Percentiles rank a stretch among this genome's conserved stretches.
Conservation (phyloP, 2,888 invertebrate species). For the Lithophane semibrunnea region DNA sequence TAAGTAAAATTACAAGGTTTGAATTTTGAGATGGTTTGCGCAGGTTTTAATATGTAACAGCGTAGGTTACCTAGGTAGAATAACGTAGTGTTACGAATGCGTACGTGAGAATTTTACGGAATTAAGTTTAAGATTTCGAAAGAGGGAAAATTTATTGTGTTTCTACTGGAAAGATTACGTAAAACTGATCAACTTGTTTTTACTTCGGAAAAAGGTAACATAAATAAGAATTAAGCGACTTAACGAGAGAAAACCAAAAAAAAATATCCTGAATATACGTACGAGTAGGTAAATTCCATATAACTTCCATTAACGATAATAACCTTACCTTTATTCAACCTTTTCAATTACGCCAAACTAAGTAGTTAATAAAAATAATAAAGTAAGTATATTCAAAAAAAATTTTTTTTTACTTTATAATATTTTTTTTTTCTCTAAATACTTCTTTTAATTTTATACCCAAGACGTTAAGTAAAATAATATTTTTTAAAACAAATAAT, state of each 20-base stretch:
- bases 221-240: no score
- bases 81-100: slow-evolving; percentile 22
- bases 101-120: slow-evolving; percentile 17
- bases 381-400: no score
- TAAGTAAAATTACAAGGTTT: slow-evolving; percentile 57
- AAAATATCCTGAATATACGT: neutral
- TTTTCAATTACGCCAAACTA: no score
- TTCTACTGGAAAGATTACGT: neutral
- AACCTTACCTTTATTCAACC: no score
- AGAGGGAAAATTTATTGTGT: neutral
- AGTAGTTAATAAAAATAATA: no score
- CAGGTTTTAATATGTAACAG: slow-evolving; percentile 50
- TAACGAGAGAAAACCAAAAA: neutral
- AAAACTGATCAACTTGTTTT: no score
- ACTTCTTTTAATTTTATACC: no score
- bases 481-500: neutral
- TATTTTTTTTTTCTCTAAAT: no score
- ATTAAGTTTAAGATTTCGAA: slow-evolving; percentile 12
- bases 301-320: no score
- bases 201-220: neutral
- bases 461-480: no score
- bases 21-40: slow-evolving; percentile 41
- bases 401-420: no score
- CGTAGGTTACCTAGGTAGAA: slow-evolving; percentile 37
- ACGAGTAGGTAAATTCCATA: neutral